Evolutionary conservation across 2,888 invertebrate species (phyloP), one percentile per base, ranked within the genome.

Genomic region (Yponomeuta malinellus): DNA sequence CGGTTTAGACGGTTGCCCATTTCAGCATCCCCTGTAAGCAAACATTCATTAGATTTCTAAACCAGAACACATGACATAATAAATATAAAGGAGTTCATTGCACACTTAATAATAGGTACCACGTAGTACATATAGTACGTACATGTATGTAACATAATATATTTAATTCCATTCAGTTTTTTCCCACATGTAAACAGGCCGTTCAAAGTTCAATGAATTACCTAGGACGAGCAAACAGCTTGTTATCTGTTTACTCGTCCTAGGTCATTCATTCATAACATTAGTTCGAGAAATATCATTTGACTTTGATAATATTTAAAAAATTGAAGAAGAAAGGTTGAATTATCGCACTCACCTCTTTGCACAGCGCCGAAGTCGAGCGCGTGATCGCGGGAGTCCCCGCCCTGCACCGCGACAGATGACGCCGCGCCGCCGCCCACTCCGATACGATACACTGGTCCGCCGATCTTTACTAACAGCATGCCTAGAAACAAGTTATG

Each of bases 341-440:
- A 59, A 59, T 2, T 59, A 15, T 12, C 12, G 43, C 43, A 65
- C 15, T 8, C 72, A 89, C 92, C 97, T 90, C 98, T 94, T 88
- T 99, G 99, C 0, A 99, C 99, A 0, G 99, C 99, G 75, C 97
- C 97, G 79, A 98, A 99, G 87, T 99, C 99, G 48, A 99, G 88
- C 71, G 97, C 96, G 0, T 95, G 95, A 78, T 93, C 96, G 77
- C 97, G 96, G 0, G 86, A 78, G 70, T 84, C 90, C 0, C 88
- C 92, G 0, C 98, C 99, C 88, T 98, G 98, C 1, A 98, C 96
- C 78, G 98, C 96, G 9, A 98, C 97, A 0, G 99, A 99, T 75
- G 98, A 98, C 0, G 99, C 99, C 0, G 99, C 97, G n/a, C 99
- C 99, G 10, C 99, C 99, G 12, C 99, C 99, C 6, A 99, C 98